Evolutionary conservation across 2,888 invertebrate genomes (phyloP), one percentile per base, ranked within the genome.

Genomic region (Calephelis perditalis): DNA sequence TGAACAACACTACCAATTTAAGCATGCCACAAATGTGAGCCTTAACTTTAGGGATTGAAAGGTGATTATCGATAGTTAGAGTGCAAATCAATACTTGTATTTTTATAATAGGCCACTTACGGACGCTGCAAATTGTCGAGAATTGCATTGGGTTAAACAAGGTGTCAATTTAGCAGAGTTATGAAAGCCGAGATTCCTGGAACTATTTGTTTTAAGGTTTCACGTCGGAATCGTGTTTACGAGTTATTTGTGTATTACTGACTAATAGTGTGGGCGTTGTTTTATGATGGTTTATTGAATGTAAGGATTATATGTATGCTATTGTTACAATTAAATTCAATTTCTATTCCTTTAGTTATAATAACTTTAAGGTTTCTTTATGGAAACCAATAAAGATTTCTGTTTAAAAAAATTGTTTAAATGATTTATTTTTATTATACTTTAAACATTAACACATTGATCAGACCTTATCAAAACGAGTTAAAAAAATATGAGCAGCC

Each of bases 151-250:
- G 76, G 73, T 80, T 79, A 79, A 81, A 84, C 89, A 87, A 89
- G 89, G 89, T 90, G 89, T 89, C 89, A 90, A 90, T 90, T 90
- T 90, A 82, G 85, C 73, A 78, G 77, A 89, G 88, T 89, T 88
- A 89, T 89, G 89, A 88, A 88, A 89, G 84, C 78, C 78, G 74
- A 74, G 75, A 73, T 89, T 88, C 89, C 81, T 58, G 76, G 89
- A 89, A 87, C 84, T 88, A 88, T 88, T 89, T 89, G 89, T 88
- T 89, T 88, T 86, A 77, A 81, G 82, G 76, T 78, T 79, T 77
- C 76, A 75, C 73, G 75, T 71, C 67, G 72, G 73, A 71, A 73
- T 72, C 71, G 70, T 67, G 70, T 77, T 82, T 83, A 79, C 78
- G 76, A 78, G 77, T 84, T 84, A 81, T 84, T 82, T 80, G 82